Evolutionary conservation across 2,113 vertebrate species (phyloP), one percentile per base, ranked within the genome.

Genomic region (Pluvialis apricaria): DNA sequence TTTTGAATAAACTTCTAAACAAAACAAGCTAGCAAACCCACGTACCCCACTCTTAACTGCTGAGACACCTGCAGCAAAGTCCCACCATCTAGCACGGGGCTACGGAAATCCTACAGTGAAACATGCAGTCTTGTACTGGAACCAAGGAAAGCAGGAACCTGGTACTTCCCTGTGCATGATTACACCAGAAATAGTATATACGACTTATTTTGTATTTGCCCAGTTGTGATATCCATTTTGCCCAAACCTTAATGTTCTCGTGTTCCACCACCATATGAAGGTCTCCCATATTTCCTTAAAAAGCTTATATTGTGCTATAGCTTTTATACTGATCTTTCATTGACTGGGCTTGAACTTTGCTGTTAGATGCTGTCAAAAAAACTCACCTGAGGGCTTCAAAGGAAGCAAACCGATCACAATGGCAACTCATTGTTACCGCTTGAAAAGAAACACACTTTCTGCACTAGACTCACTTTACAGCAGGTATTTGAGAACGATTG

Each of bases 11-110:
- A 26, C 20, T 25, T 40, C 57, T 32, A 3, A 88, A 42, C 24
- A 47, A 73, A 73, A 31, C 8, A 44, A 45, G 17, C 24, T 15
- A 22, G 31, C 16, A 66, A 91, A 34, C 8, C 34, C 38, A 29
- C 0, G 0, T 9, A 19, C 15, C 31, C 24, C 13, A 1, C 36
- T 68, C 40, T 29, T 9, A 40, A 19, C 54, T 34, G 34, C 54
- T 0, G 6, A 45, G 58, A n/a, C 19, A 36, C 9, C 42, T 5
- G 15, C 57, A 36, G 40, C 31, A 16, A 14, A 80, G 22, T 25
- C 51, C 32, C 38, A 9, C 11, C 25, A 14, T 2, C 28, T 8
- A 28, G 49, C 54, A 24, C 24, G 40, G 25, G 47, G 36, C 36
- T 11, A 10, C 47, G 32, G 21, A 58, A 38, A 20, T 0, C 5